Evolutionary conservation across 2,888 invertebrate genomes (phyloP).

Genomic region (Volucella bombylans): DNA sequence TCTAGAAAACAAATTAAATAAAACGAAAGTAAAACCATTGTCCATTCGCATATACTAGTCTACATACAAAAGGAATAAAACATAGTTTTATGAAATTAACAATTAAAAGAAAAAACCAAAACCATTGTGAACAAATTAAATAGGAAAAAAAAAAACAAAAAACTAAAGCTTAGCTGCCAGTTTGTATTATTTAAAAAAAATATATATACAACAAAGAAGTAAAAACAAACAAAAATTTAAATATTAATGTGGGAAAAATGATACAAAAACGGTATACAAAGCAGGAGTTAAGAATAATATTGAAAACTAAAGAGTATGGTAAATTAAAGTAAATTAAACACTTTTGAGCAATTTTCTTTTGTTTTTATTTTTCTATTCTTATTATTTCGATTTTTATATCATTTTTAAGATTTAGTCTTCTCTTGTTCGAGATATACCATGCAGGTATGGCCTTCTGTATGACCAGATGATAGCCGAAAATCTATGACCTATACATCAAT

Average conservation of each 20-base stretch:
- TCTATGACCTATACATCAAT: too few species aligned
- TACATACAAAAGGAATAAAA: constrained; percentile 5
- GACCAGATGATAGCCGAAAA: too few species aligned
- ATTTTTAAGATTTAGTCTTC: constrained; percentile 19
- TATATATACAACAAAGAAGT: constrained; percentile 87
- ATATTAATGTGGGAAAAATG: constrained; percentile 32
- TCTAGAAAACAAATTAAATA: constrained; percentile 30
- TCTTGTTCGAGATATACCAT: too few species aligned
- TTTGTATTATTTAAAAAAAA: constrained; percentile 83
- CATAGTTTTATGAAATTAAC: constrained; percentile 24
- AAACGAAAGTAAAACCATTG: constrained; percentile 48
- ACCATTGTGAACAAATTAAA: constrained; percentile 19
- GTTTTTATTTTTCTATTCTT: constrained; percentile 1
- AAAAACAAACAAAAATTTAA: constrained; percentile 17
- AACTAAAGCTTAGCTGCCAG: constrained; percentile 69
- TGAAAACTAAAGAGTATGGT: constrained; percentile 39
- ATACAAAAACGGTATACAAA: constrained; percentile 18
- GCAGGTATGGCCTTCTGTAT: too few species aligned
- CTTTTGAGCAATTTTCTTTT: constrained; percentile 25
- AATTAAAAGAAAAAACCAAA: constrained; percentile 35
- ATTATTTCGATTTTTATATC: constrained; percentile 5
- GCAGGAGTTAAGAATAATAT: constrained; percentile 23
- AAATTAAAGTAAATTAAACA: constrained; percentile 19
- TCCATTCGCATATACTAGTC: constrained; percentile 65
- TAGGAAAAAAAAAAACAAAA: constrained; percentile 18